Conservation (phyloP, 2,113 vertebrate genomes). For the Falco punctatus region DNA sequence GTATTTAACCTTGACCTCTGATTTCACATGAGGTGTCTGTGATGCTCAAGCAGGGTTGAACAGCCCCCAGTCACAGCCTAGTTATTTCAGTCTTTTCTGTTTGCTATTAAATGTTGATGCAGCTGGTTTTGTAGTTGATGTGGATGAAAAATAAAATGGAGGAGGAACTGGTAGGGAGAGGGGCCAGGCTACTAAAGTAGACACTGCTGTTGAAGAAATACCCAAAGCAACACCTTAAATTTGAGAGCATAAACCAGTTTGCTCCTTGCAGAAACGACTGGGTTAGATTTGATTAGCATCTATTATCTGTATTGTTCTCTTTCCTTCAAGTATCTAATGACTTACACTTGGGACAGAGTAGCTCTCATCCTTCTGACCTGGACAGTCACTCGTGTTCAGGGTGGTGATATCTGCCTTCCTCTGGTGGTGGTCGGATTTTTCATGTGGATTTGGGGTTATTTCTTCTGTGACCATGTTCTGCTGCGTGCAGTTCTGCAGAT, state of each 20-base stretch:
- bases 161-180: not conserved
- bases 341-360: not conserved
- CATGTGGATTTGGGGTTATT: not conserved
- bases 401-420: not conserved
- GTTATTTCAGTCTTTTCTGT: not conserved
- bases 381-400: not conserved
- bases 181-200: not conserved
- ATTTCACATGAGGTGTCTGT: fast-evolving
- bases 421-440: not conserved
- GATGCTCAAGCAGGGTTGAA: not conserved
- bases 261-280: not conserved
- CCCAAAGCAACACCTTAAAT: not conserved
- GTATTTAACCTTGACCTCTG: not conserved
- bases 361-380: not conserved
- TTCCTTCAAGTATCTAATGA: not conserved
- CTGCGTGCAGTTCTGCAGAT: not conserved
- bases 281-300: not conserved
- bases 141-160: not conserved
- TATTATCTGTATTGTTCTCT: not conserved
- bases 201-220: not conserved
- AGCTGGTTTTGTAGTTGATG: not conserved
- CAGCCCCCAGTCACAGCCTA: not conserved
- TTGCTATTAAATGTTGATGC: not conserved
- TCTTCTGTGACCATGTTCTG: not conserved
- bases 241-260: not conserved